Percentiles rank a stretch among this genome's conserved stretches.
Evolutionary conservation across 2,888 invertebrate genomes (phyloP).

Genomic region (Priapulus caudatus): DNA sequence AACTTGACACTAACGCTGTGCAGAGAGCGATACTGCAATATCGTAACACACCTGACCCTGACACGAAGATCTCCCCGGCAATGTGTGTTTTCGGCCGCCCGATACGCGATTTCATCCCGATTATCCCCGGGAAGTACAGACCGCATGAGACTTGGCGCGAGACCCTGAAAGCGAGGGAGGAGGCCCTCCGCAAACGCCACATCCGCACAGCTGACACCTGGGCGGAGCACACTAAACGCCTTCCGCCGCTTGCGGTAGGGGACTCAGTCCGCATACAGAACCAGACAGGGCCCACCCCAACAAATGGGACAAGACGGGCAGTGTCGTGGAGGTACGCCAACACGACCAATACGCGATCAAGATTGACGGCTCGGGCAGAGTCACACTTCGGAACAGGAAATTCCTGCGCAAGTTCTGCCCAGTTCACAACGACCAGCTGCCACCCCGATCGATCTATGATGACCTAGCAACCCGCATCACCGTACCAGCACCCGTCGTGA

Average conservation of each 20-base stretch:
- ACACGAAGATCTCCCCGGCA: slow-evolving; percentile 12
- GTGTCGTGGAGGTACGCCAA: slow-evolving; percentile 22
- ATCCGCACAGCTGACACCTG: slow-evolving; percentile 19
- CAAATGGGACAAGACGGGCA: slow-evolving; percentile 25
- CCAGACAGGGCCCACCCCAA: slow-evolving; percentile 8
- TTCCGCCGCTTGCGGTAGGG: slow-evolving; percentile 15
- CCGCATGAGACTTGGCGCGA: slow-evolving; percentile 9
- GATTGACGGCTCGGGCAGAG: too few species aligned
- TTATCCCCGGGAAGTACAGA: slow-evolving; percentile 10
- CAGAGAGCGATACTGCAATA: too few species aligned
- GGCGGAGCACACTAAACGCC: slow-evolving; percentile 20
- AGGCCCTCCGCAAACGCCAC: slow-evolving; percentile 23
- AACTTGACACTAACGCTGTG: too few species aligned
- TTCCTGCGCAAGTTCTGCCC: too few species aligned
- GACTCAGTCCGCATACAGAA: slow-evolving; percentile 10
- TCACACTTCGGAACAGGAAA: too few species aligned
- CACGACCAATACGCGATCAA: slow-evolving; percentile 20
- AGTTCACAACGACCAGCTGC: too few species aligned
- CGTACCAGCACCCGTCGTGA: too few species aligned
- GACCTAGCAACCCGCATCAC: too few species aligned
- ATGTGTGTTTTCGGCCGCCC: slow-evolving; percentile 11
- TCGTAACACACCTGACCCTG: too few species aligned
- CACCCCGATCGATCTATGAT: too few species aligned
- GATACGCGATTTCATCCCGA: slow-evolving; percentile 10
- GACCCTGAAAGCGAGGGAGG: slow-evolving; percentile 15